Evolutionary conservation across 2,888 invertebrate genomes (phyloP).

Genomic region (Dolomedes plantarius): DNA sequence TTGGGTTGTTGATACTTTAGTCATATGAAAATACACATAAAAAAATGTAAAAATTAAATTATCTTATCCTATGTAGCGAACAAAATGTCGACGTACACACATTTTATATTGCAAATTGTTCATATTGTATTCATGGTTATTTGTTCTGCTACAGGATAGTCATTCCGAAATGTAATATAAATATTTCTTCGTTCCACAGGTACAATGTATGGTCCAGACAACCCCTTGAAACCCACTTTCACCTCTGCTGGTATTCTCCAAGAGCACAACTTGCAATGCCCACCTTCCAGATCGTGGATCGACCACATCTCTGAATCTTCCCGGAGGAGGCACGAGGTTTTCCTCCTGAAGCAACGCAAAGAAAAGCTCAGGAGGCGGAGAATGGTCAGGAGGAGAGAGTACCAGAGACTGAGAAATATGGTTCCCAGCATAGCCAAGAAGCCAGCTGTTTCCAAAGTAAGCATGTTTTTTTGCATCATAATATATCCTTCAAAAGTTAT

Average conservation of each 20-base stretch:
- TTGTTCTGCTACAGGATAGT: no score
- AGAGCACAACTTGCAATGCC: slow-evolving; percentile 23
- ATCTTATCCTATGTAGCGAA: no score
- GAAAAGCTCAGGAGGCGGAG: slow-evolving; percentile 57
- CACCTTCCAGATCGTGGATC: slow-evolving; percentile 31
- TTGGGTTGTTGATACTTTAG: no score
- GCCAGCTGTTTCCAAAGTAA: slow-evolving; percentile 77
- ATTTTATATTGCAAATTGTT: no score
- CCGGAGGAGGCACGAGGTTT: slow-evolving; percentile 29
- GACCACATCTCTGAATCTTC: slow-evolving; percentile 53
- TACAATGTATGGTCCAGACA: background rate
- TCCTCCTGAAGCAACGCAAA: slow-evolving; percentile 41
- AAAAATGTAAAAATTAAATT: no score
- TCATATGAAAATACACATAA: no score
- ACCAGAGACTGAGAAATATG: slow-evolving; percentile 77
- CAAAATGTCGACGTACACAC: no score
- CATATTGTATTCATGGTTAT: no score
- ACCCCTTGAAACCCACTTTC: background rate
- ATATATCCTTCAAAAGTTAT: no score
- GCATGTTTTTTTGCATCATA: no score
- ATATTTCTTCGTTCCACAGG: no score
- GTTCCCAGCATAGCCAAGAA: slow-evolving; percentile 77
- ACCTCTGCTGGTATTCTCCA: slow-evolving; percentile 26
- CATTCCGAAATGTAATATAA: no score
- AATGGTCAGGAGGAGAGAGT: slow-evolving; percentile 75